phyloP scores from a whole-genome alignment of 2,113 vertebrate genomes.

The Sturnus vulgaris region DNA sequence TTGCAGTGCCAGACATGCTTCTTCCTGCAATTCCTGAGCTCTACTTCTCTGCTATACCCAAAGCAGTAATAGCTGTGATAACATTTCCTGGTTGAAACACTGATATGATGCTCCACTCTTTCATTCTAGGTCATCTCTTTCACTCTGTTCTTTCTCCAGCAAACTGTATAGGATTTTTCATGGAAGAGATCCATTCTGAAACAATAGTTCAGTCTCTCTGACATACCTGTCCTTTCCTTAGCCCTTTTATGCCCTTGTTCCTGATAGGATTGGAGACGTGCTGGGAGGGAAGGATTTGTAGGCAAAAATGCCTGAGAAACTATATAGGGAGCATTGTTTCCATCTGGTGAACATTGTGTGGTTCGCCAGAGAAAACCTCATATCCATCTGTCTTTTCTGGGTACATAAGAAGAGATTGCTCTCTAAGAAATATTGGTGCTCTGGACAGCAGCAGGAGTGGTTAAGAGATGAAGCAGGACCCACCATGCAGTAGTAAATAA shows the following conservation, averaged over 20 bases:
- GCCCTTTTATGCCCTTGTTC: slow-evolving; percentile 8
- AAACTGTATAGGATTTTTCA: neutral
- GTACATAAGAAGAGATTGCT: neutral
- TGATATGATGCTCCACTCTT: neutral
- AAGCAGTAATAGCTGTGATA: neutral
- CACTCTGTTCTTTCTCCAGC: fast-evolving
- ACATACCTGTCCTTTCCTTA: neutral
- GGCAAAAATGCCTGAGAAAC: slow-evolving; percentile 18
- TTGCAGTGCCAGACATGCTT: neutral
- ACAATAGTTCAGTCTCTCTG: neutral
- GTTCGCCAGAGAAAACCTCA: slow-evolving; percentile 13
- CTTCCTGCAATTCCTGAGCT: neutral
- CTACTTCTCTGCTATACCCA: neutral
- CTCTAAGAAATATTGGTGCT: neutral
- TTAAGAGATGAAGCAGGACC: neutral
- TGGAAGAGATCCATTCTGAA: neutral
- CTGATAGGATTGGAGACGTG: neutral
- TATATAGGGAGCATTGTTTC: slow-evolving; percentile 28
- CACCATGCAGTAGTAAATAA: neutral
- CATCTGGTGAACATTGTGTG: slow-evolving; percentile 28
- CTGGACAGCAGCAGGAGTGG: neutral
- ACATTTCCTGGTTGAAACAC: neutral
- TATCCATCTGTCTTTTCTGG: slow-evolving; percentile 47
- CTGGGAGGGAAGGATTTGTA: slow-evolving; percentile 24
- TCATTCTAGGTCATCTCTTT: neutral